Evolutionary conservation across 2,113 vertebrate genomes (phyloP).

Genomic region (Clupea harengus): DNA sequence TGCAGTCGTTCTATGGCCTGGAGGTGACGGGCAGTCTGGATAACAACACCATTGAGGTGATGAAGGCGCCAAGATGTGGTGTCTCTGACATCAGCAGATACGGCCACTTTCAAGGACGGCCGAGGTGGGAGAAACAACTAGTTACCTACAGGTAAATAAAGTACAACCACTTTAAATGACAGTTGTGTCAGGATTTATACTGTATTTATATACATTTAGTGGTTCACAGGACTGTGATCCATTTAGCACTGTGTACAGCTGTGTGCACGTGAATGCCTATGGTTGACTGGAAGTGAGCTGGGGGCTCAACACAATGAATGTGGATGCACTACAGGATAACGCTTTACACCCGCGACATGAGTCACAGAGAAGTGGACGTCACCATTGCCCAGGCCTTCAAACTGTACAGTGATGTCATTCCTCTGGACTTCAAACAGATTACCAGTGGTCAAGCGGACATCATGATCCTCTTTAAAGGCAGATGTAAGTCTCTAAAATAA

Average conservation of each 20-base stretch:
- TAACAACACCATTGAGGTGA: slow-evolving; percentile 59
- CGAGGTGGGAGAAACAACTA: slow-evolving; percentile 70
- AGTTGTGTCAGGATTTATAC: too few relatives aligned
- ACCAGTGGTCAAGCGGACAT: slow-evolving; percentile 62
- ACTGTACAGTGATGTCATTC: slow-evolving; percentile 70
- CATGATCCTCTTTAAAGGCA: slow-evolving; percentile 67
- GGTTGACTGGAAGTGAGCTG: neutral
- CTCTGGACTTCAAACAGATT: slow-evolving; percentile 66
- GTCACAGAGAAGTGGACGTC: slow-evolving; percentile 54
- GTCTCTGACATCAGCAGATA: slow-evolving; percentile 68
- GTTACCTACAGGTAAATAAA: slow-evolving; percentile 71
- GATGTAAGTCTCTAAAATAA: slow-evolving; percentile 53
- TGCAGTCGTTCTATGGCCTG: slow-evolving; percentile 72
- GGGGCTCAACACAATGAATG: neutral
- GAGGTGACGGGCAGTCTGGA: slow-evolving; percentile 66
- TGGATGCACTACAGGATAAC: slow-evolving; percentile 58
- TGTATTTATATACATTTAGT: neutral
- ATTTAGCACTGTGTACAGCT: too few relatives aligned
- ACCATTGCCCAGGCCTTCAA: slow-evolving; percentile 65
- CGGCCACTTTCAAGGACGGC: slow-evolving; percentile 65
- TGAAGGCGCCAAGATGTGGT: slow-evolving; percentile 67
- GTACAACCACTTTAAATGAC: neutral
- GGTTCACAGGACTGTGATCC: too few relatives aligned
- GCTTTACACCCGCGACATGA: slow-evolving; percentile 63
- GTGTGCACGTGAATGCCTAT: neutral